Evolutionary conservation across 53 echinoderm and acorn worm genomes (phyloP).

Genomic region (Stichopus horrens): DNA sequence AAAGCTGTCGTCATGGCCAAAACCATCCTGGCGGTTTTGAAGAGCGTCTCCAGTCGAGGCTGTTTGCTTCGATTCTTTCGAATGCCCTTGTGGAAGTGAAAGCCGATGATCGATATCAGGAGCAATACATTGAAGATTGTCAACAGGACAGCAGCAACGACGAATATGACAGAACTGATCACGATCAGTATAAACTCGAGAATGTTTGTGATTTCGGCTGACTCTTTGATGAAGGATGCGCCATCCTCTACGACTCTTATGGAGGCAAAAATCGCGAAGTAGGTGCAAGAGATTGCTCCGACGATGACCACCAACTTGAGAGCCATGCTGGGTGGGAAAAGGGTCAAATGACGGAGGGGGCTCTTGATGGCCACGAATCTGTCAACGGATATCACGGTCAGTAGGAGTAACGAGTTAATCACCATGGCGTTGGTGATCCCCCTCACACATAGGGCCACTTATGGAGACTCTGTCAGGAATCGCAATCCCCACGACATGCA

Average conservation of each 20-base stretch:
- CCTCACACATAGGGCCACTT: not conserved
- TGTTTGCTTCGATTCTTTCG: not conserved
- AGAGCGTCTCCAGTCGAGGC: not conserved
- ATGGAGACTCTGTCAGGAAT: not conserved
- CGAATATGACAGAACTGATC: not conserved
- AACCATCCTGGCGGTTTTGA: not conserved
- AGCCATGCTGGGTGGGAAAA: not conserved
- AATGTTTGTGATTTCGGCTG: not conserved
- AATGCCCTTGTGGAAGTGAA: not conserved
- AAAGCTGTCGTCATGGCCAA: not conserved
- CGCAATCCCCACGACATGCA: not conserved
- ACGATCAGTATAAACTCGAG: not conserved
- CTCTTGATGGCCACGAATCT: conserved; percentile 13
- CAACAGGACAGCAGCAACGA: not conserved
- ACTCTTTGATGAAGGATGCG: not conserved
- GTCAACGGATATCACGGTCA: not conserved
- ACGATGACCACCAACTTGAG: not conserved
- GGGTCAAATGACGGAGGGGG: not conserved
- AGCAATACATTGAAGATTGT: not conserved
- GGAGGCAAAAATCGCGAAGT: not conserved
- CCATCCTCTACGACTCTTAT: not conserved
- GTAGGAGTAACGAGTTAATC: not conserved
- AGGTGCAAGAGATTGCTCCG: not conserved
- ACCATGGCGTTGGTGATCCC: not conserved
- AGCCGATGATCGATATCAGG: not conserved